Evolutionary conservation across 2,888 invertebrate genomes (phyloP).

Genomic region (Trichacis sp.): DNA sequence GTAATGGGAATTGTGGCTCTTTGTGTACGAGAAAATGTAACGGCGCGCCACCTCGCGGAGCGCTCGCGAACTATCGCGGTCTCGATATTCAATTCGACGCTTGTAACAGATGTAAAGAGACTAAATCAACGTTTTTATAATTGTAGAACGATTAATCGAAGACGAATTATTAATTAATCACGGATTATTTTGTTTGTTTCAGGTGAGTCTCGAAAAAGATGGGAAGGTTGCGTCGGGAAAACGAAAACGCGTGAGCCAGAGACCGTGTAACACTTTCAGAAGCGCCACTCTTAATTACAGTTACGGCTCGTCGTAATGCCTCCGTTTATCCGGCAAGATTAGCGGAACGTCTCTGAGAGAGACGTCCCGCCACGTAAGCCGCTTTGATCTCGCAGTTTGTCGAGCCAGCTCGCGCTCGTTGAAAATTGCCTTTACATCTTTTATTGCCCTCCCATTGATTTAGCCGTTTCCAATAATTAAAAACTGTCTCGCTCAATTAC

Average conservation of each 20-base stretch:
- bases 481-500: slow-evolving; percentile 1
- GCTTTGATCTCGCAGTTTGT: slow-evolving; percentile 6
- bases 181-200: slow-evolving; percentile 36
- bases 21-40: too few relatives aligned
- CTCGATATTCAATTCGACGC: too few relatives aligned
- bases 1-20: too few relatives aligned
- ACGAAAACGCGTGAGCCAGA: neutral
- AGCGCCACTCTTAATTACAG: slow-evolving; percentile 8
- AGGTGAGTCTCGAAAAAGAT: slow-evolving; percentile 40
- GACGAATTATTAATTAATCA: too few relatives aligned
- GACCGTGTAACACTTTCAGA: neutral
- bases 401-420: neutral
- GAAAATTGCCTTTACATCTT: slow-evolving; percentile 1
- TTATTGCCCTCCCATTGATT: slow-evolving; percentile 3
- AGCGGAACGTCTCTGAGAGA: neutral
- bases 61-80: too few relatives aligned
- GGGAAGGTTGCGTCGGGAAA: too few relatives aligned
- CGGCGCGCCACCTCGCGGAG: too few relatives aligned
- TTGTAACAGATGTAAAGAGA: too few relatives aligned
- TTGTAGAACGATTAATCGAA: too few relatives aligned
- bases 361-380: slow-evolving; percentile 5
- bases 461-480: slow-evolving; percentile 3
- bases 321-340: slow-evolving; percentile 9
- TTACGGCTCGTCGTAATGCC: slow-evolving; percentile 7
- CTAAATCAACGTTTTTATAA: too few relatives aligned